Evolutionary conservation across 1,140 invertebrate genomes (phyloP), one percentile per base, ranked within the genome.

Genomic region (Drosophila nigromelanica): DNA sequence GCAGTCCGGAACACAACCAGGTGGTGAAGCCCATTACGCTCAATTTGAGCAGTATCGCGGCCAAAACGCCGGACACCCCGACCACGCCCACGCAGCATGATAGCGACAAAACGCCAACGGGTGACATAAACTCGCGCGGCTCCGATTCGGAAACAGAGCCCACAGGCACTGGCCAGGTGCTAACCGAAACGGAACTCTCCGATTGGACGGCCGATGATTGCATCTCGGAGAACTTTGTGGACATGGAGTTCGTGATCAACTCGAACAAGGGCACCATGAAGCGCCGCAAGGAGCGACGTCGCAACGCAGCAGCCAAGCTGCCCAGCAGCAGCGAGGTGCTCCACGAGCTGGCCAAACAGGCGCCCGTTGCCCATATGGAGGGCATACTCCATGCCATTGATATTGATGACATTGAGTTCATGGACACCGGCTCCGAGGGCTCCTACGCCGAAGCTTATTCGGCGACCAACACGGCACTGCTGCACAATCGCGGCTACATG

Each of bases 181-280:
- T 96, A 10, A 97, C 96, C 0, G 97, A 97, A 91, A 97, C 96
- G 0, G 96, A 97, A 87, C 92, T 97, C 10, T 97, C 96, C 0
- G 96, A 97, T 90, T 97, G 96, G 96, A 96, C 95, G 0, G 93
- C 95, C 1, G 96, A 97, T 73, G 95, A 95, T 71, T 95, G 94
- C 15, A 95, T 95, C 1, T 94, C 95, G 3, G 96, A 96, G 67
- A 95, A 96, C 80, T 93, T 96, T 51, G 94, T 94, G 27, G 95
- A 95, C 62, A 93, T 94, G 40, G 94, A 95, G 47, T 94, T 95
- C 54, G 93, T 93, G 27, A 92, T 95, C 0, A 94, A 95, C 76
- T 92, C 93, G 0, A 92, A 93, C 51, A 93, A 92, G 66, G 91
- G 93, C n/a, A 93, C 91, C 4, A 93, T 92, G 7, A 85, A 92